phyloP scores from a whole-genome alignment of 2,797 vertebrate species.

The Catharus ustulatus region DNA sequence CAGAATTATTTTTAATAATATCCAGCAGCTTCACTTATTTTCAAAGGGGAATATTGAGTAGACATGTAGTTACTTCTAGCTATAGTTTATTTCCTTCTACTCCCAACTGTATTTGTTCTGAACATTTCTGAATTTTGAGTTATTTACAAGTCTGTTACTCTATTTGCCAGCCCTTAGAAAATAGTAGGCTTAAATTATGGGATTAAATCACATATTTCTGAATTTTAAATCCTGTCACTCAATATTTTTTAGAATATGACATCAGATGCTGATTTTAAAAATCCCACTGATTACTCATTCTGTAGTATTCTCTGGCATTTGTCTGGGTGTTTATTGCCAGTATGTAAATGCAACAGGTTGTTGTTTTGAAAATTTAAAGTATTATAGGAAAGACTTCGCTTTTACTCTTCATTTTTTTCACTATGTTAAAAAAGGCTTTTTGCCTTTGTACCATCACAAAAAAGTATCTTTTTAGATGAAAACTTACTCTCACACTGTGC shows the following conservation, averaged over 20 bases:
- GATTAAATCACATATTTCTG: not conserved
- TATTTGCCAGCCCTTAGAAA: not conserved
- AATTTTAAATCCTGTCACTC: not conserved
- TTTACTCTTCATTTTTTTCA: not conserved
- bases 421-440: not conserved
- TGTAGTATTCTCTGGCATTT: not conserved
- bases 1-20: not conserved
- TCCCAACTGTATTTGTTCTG: not conserved
- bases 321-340: not conserved
- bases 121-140: not conserved
- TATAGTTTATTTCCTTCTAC: not conserved
- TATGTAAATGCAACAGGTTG: not conserved
- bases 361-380: not conserved
- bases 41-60: not conserved
- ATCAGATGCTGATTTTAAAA: not conserved
- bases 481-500: constrained; percentile 39
- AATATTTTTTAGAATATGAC: not conserved
- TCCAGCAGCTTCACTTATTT: not conserved
- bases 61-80: not conserved
- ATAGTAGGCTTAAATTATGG: not conserved
- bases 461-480: constrained; percentile 51
- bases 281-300: not conserved
- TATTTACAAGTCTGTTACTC: not conserved
- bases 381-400: not conserved
- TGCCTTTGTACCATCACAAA: not conserved